A percentile compares a stretch with the other conserved stretches of the same genome.
Conservation (phyloP, 2,888 invertebrate species). For the Salticus scenicus region DNA sequence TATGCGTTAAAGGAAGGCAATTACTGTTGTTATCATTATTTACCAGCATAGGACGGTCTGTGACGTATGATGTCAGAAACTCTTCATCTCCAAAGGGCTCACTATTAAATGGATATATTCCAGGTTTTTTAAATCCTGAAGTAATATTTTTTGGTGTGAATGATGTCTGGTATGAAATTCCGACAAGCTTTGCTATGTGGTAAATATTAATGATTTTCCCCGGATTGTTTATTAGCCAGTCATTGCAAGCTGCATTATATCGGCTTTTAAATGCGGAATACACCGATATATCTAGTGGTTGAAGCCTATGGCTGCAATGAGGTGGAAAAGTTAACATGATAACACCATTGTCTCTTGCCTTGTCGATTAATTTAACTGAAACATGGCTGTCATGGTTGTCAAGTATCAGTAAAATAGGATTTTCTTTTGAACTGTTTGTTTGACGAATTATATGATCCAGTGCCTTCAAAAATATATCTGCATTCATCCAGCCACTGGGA, state of each 20-base stretch:
- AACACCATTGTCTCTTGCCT: constrained; percentile 11
- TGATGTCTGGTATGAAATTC: not conserved
- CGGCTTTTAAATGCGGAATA: constrained; percentile 8
- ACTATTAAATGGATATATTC: not conserved
- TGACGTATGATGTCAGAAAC: not conserved
- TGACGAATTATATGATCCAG: constrained; percentile 71
- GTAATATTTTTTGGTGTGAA: not conserved
- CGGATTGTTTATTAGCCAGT: constrained; percentile 14
- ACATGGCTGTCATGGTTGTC: too few species aligned
- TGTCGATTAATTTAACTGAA: constrained; percentile 17
- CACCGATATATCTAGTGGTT: constrained; percentile 11
- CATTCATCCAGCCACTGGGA: constrained; percentile 72
- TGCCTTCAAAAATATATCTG: constrained; percentile 70
- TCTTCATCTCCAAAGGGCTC: not conserved
- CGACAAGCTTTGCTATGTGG: too few species aligned
- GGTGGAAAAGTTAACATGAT: constrained; percentile 19
- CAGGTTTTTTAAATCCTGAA: constrained; percentile 5
- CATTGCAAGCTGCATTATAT: constrained; percentile 21
- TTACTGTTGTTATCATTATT: too few species aligned
- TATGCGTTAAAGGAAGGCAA: too few species aligned
- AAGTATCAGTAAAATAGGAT: constrained; percentile 20
- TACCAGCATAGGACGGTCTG: not conserved
- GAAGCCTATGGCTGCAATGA: too few species aligned
- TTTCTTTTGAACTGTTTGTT: constrained; percentile 17
- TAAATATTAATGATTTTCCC: too few species aligned